These are phyloP conservation scores for Rhamnusium bicolor DNA, from an alignment of 2,888 invertebrate species.

Conservation along the genomic window DNA sequence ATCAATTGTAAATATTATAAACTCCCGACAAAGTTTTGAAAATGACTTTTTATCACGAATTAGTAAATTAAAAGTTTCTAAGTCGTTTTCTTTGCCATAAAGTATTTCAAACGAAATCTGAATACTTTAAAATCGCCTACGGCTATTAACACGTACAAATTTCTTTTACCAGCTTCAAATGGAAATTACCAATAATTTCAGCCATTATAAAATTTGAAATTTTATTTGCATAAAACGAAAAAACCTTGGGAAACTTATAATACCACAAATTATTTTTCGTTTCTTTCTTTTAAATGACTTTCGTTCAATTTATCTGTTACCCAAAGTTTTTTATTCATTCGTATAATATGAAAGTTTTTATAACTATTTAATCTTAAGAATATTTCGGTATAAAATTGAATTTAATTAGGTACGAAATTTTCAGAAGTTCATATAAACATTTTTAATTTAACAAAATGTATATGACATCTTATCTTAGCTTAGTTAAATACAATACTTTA, in stretches of 20 bases:
- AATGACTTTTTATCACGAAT: not conserved
- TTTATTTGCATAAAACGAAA: conserved; percentile 46
- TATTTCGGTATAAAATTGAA: too few relatives aligned
- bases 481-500: too few relatives aligned
- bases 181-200: conserved; percentile 46
- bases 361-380: too few relatives aligned
- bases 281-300: not conserved
- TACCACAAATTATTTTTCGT: not conserved
- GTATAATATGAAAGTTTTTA: not conserved
- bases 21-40: not conserved
- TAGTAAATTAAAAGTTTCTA: not conserved
- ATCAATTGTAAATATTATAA: not conserved
- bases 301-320: not conserved
- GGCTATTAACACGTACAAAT: not conserved
- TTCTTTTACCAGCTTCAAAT: conserved; percentile 28
- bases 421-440: too few relatives aligned
- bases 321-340: not conserved
- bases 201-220: conserved; percentile 38
- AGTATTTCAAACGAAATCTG: not conserved
- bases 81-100: not conserved
- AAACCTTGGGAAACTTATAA: not conserved
- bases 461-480: too few relatives aligned
- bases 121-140: not conserved
- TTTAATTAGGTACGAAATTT: too few relatives aligned
- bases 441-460: too few relatives aligned